phyloP scores from a whole-genome alignment of 2,797 vertebrate genomes.

The Sebastes kiyomatsui region DNA sequence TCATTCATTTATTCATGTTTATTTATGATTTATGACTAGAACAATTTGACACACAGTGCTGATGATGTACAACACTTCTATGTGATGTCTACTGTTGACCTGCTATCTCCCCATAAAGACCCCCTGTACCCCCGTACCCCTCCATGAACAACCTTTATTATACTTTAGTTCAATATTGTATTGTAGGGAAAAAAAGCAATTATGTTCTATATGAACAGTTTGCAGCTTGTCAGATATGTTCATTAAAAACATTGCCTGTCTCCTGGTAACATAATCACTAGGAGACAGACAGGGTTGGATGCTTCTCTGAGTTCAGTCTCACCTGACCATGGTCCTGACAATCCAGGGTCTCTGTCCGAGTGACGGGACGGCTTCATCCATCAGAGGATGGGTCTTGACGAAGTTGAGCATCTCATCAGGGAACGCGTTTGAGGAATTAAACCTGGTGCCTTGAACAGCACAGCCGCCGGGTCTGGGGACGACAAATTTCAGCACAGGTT shows the following conservation, averaged over 20 bases:
- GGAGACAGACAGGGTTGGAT: not conserved
- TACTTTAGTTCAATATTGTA: not conserved
- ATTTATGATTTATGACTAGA: no score
- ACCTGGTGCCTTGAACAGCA: slow-evolving; percentile 87
- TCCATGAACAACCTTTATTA: not conserved
- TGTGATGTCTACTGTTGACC: no score
- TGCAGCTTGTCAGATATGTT: not conserved
- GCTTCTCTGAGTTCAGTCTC: slow-evolving; percentile 38
- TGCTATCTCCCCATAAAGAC: no score
- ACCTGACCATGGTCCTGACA: slow-evolving; percentile 93
- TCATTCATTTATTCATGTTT: no score
- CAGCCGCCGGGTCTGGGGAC: slow-evolving; percentile 91
- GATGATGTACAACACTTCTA: no score
- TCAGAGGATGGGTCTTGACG: slow-evolving; percentile 94
- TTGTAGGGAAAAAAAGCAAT: not conserved
- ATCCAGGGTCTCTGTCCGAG: slow-evolving; percentile 93
- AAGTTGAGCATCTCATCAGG: slow-evolving; percentile 97
- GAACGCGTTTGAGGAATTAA: slow-evolving; percentile 92
- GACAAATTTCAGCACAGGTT: slow-evolving; percentile 8
- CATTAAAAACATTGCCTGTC: not conserved
- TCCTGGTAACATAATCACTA: not conserved
- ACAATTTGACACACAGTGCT: no score
- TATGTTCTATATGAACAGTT: not conserved
- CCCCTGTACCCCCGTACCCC: no score
- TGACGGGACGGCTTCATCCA: slow-evolving; percentile 93